Base-by-base conservation (phyloP, 2,888 invertebrate genomes). In the Rhopalosiphum nymphaeae region DNA sequence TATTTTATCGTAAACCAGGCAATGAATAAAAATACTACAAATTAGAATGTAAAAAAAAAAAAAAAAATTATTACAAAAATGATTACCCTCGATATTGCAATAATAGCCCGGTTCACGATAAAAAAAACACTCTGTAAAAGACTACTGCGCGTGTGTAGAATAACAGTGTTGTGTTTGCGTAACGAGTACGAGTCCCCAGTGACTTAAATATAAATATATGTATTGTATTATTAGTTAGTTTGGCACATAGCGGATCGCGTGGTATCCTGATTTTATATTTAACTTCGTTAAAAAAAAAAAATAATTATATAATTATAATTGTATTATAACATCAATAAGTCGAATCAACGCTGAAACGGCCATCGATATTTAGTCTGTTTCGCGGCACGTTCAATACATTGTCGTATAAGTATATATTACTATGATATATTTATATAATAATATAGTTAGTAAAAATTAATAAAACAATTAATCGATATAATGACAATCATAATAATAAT, bases 151-250 rank as follows among this genome's bases (percentile, higher is more conserved):
- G 36, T 92, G 86, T 36, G n/a, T 25, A 46, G 49, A n/a, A 44
- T 49, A 67, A 36, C 29, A 46, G 16, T n/a, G n/a, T n/a, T n/a
- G n/a, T n/a, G n/a, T 91, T 26, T 46, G 7, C 84, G n/a, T 67
- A 88, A 92, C 92, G 91, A 86, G 91, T 91, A 86, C 86, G 49
- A 57, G 42, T 67, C 57, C 49, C 36, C 61, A 88, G 21, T 16
- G 67, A 5, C 91, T 91, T 91, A 42, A 44, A 78, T 67, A n/a
- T 67, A 29, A 3, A n/a, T n/a, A 9, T 57, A 53, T 49, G 49
- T 29, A 67, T 67, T n/a, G n/a, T 44, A 85, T 44, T 84, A 67
- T 91, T 88, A 92, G 61, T 92, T 88, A 92, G 92, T 92, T 92
- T 92, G 92, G 92, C 92, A 92, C 92, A 61, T 92, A 9, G 86